A percentile compares a stretch with the other conserved stretches of the same genome.
Conservation (phyloP, 2,888 invertebrate genomes). For the Eurytoma adleriae region DNA sequence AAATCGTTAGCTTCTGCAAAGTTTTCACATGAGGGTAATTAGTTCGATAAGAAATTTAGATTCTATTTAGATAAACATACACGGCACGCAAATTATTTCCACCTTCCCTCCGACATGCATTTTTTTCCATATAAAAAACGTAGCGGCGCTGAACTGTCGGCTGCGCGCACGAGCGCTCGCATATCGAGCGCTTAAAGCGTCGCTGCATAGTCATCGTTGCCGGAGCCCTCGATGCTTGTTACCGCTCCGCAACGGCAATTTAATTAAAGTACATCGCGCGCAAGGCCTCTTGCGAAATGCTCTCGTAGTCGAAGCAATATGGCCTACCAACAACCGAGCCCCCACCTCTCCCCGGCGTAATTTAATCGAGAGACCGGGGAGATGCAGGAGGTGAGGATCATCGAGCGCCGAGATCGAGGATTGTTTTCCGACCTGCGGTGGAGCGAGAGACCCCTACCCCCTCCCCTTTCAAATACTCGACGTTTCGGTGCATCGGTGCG, state of each 20-base stretch:
- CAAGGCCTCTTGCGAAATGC: slow-evolving; percentile 19
- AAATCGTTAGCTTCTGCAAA: too few relatives aligned
- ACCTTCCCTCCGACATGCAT: too few relatives aligned
- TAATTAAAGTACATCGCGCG: slow-evolving; percentile 17
- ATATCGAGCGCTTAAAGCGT: neutral
- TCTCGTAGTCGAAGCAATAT: neutral
- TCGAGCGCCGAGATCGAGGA: neutral
- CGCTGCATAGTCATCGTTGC: neutral
- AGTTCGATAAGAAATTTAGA: too few relatives aligned
- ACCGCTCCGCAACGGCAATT: slow-evolving; percentile 19
- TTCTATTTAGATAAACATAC: too few relatives aligned
- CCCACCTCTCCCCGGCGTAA: neutral
- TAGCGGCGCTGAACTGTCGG: too few relatives aligned
- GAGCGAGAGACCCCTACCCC: neutral
- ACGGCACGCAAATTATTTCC: too few relatives aligned
- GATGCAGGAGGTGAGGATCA: neutral
- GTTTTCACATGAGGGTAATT: too few relatives aligned
- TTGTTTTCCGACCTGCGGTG: neutral
- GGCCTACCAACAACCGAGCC: neutral
- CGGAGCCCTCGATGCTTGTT: slow-evolving; percentile 7
- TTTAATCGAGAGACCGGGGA: slow-evolving; percentile 2
- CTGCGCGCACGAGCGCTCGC: too few relatives aligned
- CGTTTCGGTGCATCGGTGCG: too few relatives aligned
- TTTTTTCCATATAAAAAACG: too few relatives aligned
- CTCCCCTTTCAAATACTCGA: too few relatives aligned